A percentile compares a stretch with the other conserved stretches of the same genome.
Conservation (phyloP, 2,113 vertebrate species). For the Bothrops jararaca region DNA sequence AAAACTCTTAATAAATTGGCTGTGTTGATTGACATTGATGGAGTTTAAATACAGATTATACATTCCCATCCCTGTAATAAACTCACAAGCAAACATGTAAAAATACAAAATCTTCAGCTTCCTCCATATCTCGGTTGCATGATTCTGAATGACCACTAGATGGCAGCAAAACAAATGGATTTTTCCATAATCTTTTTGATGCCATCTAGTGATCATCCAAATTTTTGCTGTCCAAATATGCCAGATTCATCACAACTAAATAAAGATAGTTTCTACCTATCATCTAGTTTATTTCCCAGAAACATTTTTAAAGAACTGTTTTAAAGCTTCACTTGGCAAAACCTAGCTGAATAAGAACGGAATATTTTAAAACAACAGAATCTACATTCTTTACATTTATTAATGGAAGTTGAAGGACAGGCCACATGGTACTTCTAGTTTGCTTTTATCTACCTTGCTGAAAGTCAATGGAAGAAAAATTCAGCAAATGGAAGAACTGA, state of each 20-base stretch:
- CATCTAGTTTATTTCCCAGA: neutral
- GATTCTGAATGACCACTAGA: neutral
- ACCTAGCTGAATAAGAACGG: neutral
- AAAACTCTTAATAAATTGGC: neutral
- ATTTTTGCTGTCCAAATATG: neutral
- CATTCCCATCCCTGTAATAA: neutral
- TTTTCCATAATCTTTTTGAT: neutral
- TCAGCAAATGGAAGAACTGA: neutral
- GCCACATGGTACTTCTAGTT: neutral
- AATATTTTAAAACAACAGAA: neutral
- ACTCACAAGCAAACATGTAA: neutral
- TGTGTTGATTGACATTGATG: neutral
- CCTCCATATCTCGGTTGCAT: neutral
- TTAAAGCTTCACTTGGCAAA: neutral
- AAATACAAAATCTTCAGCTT: neutral
- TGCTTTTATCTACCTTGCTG: neutral
- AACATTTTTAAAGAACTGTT: accelerated
- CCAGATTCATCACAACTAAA: neutral
- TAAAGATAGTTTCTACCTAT: neutral
- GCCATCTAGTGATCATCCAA: neutral
- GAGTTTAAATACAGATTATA: neutral
- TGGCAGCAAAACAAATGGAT: neutral
- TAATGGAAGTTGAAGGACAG: neutral
- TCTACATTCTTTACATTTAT: neutral
- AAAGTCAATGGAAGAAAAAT: neutral